phyloP scores from a whole-genome alignment of 2,113 vertebrate genomes.

The Gymnorhina tibicen region DNA sequence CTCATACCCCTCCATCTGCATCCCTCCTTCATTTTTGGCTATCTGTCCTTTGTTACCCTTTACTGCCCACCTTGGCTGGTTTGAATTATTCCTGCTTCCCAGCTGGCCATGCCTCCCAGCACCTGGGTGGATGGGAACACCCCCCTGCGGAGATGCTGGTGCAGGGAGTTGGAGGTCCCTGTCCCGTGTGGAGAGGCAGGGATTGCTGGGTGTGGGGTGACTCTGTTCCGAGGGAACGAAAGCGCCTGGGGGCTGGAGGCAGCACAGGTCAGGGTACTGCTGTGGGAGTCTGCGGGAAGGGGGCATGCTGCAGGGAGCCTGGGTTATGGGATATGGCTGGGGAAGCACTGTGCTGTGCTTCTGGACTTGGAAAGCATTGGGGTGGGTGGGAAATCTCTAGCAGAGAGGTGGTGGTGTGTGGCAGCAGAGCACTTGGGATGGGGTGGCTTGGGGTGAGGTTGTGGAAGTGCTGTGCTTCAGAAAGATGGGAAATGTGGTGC shows the following conservation, averaged over 20 bases:
- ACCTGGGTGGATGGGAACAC: fast-evolving
- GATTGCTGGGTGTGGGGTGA: not conserved
- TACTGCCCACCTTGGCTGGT: not conserved
- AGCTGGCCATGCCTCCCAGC: not conserved
- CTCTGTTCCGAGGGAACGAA: not conserved
- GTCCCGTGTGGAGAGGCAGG: not conserved
- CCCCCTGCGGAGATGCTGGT: not conserved
- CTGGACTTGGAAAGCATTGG: not conserved
- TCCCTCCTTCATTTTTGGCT: not conserved
- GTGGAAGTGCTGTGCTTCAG: not conserved
- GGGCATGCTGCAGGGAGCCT: not conserved
- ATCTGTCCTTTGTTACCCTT: not conserved
- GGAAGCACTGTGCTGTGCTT: not conserved
- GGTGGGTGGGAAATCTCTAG: not conserved
- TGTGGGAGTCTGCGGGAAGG: not conserved
- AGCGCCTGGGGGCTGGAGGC: fast-evolving
- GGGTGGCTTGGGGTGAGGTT: not conserved
- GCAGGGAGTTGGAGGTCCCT: not conserved
- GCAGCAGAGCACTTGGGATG: not conserved
- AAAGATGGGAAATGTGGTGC: not conserved
- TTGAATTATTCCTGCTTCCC: not conserved
- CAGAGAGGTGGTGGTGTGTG: not conserved
- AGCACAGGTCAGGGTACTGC: fast-evolving
- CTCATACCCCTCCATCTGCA: not conserved
- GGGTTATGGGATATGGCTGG: not conserved